Evolutionary conservation across 2,113 vertebrate genomes (phyloP).

Genomic region (Gnathonemus longibarbis): DNA sequence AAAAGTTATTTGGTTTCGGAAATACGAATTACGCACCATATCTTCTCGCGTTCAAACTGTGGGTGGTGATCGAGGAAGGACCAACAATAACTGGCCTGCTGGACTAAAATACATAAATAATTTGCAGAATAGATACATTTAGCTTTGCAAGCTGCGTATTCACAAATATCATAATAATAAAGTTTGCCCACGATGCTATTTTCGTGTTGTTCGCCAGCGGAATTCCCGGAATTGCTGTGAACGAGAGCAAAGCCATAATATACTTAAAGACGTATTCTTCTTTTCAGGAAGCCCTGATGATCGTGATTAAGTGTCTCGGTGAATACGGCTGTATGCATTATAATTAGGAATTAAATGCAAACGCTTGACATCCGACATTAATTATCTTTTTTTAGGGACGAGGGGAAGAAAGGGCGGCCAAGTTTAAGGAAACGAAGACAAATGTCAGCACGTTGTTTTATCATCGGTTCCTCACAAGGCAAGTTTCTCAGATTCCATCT

Average conservation of each 20-base stretch:
- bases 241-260: not conserved
- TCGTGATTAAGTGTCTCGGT: not conserved
- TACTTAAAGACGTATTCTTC: not conserved
- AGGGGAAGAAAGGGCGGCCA: not conserved
- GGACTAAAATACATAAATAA: not conserved
- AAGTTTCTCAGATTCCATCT: not conserved
- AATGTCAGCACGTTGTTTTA: not conserved
- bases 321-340: not conserved
- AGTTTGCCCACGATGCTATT: not conserved
- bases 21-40: not conserved
- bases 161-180: not conserved
- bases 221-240: not conserved
- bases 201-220: not conserved
- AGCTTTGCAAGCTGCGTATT: not conserved
- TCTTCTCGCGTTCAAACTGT: not conserved
- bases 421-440: not conserved
- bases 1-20: not conserved
- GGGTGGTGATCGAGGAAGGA: not conserved
- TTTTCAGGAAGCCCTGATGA: not conserved
- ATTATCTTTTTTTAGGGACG: not conserved
- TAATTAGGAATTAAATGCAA: not conserved
- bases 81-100: not conserved
- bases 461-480: not conserved
- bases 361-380: not conserved
- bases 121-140: not conserved